These are phyloP conservation scores for Sylvicola cinctus DNA, from an alignment of 2,888 invertebrate genomes.

Conservation along the genomic window DNA sequence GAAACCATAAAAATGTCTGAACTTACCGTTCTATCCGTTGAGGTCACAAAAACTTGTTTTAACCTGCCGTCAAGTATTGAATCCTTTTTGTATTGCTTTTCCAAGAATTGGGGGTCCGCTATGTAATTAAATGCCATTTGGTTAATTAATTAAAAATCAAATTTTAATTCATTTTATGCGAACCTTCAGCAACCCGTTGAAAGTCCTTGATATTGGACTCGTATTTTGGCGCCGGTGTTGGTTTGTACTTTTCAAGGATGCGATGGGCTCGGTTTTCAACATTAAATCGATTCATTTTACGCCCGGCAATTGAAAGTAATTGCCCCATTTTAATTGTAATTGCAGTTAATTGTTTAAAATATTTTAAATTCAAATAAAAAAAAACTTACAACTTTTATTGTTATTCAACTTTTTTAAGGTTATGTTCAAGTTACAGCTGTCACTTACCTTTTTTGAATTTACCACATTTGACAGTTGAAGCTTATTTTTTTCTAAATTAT, in stretches of 20 bases:
- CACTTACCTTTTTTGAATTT: too few relatives aligned
- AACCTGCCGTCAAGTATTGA: slow-evolving; percentile 36
- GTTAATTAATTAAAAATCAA: slow-evolving; percentile 6
- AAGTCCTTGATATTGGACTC: slow-evolving; percentile 37
- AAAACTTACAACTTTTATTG: too few relatives aligned
- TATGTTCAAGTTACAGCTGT: too few relatives aligned
- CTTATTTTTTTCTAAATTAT: too few relatives aligned
- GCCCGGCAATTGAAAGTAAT: slow-evolving; percentile 33
- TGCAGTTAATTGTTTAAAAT: too few relatives aligned
- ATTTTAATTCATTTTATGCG: slow-evolving; percentile 13
- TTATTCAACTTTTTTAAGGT: too few relatives aligned
- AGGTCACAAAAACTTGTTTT: slow-evolving; percentile 53
- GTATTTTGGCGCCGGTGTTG: slow-evolving; percentile 46
- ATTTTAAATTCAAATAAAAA: too few relatives aligned
- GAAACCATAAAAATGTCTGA: too few relatives aligned
- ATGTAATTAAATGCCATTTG: slow-evolving; percentile 15
- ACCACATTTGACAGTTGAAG: too few relatives aligned
- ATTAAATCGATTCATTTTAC: slow-evolving; percentile 46
- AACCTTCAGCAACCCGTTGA: slow-evolving; percentile 35
- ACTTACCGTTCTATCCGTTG: slow-evolving; percentile 32
- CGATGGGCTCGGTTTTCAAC: slow-evolving; percentile 56
- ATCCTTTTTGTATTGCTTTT: slow-evolving; percentile 42
- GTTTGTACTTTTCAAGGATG: slow-evolving; percentile 37
- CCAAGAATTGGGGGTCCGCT: slow-evolving; percentile 37
- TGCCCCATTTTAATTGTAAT: slow-evolving; percentile 53